Evolutionary conservation across 1,140 invertebrate genomes (phyloP), one percentile per base, ranked within the genome.

Genomic region (Micrasema minimum): DNA sequence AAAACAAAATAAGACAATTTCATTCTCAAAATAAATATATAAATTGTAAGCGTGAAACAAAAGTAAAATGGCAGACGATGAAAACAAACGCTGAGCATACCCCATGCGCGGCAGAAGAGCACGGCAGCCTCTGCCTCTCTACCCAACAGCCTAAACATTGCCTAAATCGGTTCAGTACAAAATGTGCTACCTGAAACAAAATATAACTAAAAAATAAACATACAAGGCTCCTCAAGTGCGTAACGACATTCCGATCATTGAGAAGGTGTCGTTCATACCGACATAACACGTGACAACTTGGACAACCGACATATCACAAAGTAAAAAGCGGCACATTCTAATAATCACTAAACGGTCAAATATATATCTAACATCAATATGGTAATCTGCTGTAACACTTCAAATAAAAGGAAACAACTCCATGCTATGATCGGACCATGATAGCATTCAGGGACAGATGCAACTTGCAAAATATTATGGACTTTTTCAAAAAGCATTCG

Each of bases 391-490:
- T 41, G 38, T 69, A 41, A 65, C 37, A 59, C 48, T 23, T 69
- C 43, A 69, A 72, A 66, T 48, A 55, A 66, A 57, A 48, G 38
- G 46, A 50, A 35, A 31, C n/a, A 67, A 75, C 73, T 71, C 73
- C 73, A 75, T 75, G 73, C 73, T 75, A 71, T 75, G 73, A 74
- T 64, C 61, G 50, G 43, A 70, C 53, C 66, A 74, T 74, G 72
- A 70, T 66, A 62, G 69, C 69, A 71, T 75, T 72, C 73, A 31
- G 68, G 57, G 65, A 38, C 31, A 37, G 68, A 74, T 74, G 72
- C 66, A 70, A 73, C 61, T 73, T 73, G 72, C 72, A 69, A 59
- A 68, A 37, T 43, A 64, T 66, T 71, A 66, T 66, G 69, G 64
- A 66, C 65, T 71, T 46, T 31, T 65, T 71, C 53, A 43, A 65